Conservation (phyloP, 2,113 vertebrate species). For the Podarcis muralis region DNA sequence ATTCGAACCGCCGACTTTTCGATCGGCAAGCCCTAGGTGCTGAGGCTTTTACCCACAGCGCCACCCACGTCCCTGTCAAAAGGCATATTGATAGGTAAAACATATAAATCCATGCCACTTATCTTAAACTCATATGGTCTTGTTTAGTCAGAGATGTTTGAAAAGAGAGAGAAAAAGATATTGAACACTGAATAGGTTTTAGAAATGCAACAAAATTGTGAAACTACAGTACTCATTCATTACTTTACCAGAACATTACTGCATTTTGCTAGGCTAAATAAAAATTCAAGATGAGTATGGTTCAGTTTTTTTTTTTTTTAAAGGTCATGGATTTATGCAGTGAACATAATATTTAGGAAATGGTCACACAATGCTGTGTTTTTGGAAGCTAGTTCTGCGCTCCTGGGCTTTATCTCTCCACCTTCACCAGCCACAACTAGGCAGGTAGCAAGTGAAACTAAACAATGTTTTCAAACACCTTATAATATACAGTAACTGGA, state of each 20-base stretch:
- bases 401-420: neutral
- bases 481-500: neutral
- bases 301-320: neutral
- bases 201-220: neutral
- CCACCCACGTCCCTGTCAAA: too few relatives aligned
- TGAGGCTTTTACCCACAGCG: too few relatives aligned
- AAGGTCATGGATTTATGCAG: neutral
- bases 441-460: neutral
- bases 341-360: neutral
- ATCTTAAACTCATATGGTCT: neutral
- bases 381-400: neutral
- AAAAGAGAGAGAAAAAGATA: neutral
- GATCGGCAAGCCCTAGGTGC: too few relatives aligned
- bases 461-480: neutral
- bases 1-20: too few relatives aligned
- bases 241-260: neutral
- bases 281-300: neutral
- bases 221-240: slow-evolving; percentile 5
- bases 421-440: neutral
- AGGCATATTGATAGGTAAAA: neutral
- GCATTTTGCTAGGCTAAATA: neutral
- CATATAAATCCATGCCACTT: slow-evolving; percentile 5
- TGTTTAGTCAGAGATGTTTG: neutral
- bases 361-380: neutral
- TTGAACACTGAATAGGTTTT: neutral